Evolutionary conservation across 2,113 vertebrate genomes (phyloP), one percentile per base, ranked within the genome.

Genomic region (Scopus umbretta): DNA sequence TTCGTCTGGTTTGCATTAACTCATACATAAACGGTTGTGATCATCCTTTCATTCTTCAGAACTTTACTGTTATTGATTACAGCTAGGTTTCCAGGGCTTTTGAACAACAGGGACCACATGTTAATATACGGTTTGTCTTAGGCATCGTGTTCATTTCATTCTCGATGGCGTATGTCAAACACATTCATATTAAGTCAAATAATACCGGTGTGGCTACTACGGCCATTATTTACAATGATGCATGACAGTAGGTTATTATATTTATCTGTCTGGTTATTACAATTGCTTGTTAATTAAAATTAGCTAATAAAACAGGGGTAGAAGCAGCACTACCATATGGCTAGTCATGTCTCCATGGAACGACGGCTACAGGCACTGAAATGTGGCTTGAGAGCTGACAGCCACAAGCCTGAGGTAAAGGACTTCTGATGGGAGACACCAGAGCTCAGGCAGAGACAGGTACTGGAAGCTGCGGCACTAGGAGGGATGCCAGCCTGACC

Each of bases 241-340:
- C 63, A 90, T 40, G 59, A 66, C 75, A 76, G 78, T 16, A 80
- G 0, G 1, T 65, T 91, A 93, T 82, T 92, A 10, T 76, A 82
- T 91, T 85, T 91, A 78, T 75, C 91, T 91, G 53, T 56, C 66
- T 81, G 76, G 52, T 71, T 94, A 87, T 80, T 85, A 34, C 68
- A 96, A 93, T 68, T 80, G 81, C 58, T 66, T 80, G 49, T n/a
- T 96, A 96, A 95, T 94, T 91, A 86, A 65, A 94, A 76, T 61
- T 32, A 74, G 63, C 50, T 86, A 72, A 68, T 59, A 85, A 82
- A 87, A 87, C 1, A 2, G n/a, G n/a, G 67, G 32, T 65, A 74
- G 45, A 85, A 87, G 32, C n/a, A 81, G 58, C 58, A 49, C 45
- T 85, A 65, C 66, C 76, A 91, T n/a, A 80, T 43, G 70, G 80